Evolutionary conservation across 2,888 invertebrate genomes (phyloP).

Genomic region (Pseudanteris insignis): DNA sequence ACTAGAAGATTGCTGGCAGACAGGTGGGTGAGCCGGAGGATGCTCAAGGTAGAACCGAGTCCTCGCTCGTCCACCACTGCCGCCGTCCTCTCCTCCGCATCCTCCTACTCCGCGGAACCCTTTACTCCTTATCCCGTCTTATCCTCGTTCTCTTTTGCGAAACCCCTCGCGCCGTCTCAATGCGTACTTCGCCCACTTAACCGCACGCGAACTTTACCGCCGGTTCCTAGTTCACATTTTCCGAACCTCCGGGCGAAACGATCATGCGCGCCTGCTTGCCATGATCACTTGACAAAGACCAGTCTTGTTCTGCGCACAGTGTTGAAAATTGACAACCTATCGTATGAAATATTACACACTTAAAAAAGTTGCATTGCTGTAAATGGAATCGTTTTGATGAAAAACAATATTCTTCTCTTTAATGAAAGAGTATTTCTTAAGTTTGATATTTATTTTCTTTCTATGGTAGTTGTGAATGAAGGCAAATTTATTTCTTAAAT

Average conservation of each 20-base stretch:
- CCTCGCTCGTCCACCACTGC: slow-evolving; percentile 39
- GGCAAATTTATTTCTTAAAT: no score
- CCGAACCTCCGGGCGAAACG: slow-evolving; percentile 47
- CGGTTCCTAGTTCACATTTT: slow-evolving; percentile 45
- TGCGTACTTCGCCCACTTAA: slow-evolving; percentile 59
- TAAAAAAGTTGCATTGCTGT: no score
- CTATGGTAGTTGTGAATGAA: no score
- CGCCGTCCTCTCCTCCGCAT: slow-evolving; percentile 13
- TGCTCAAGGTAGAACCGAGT: slow-evolving; percentile 54
- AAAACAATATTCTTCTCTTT: no score
- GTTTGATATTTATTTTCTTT: no score
- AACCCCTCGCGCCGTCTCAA: neutral
- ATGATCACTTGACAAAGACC: no score
- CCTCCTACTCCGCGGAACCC: slow-evolving; percentile 1
- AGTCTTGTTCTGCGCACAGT: no score
- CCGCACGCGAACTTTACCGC: slow-evolving; percentile 63
- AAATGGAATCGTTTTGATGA: no score
- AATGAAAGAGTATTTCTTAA: no score
- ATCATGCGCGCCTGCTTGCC: no score
- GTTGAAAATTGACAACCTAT: no score
- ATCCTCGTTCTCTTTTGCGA: slow-evolving; percentile 19
- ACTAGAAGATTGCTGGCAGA: slow-evolving; percentile 67
- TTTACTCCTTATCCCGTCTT: slow-evolving; percentile 34
- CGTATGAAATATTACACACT: no score
- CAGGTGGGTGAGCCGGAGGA: slow-evolving; percentile 65